A percentile compares a stretch with the other conserved stretches of the same genome.
These are phyloP conservation scores for Sericinus montela DNA, from an alignment of 2,888 invertebrate genomes.

Conservation along the genomic window DNA sequence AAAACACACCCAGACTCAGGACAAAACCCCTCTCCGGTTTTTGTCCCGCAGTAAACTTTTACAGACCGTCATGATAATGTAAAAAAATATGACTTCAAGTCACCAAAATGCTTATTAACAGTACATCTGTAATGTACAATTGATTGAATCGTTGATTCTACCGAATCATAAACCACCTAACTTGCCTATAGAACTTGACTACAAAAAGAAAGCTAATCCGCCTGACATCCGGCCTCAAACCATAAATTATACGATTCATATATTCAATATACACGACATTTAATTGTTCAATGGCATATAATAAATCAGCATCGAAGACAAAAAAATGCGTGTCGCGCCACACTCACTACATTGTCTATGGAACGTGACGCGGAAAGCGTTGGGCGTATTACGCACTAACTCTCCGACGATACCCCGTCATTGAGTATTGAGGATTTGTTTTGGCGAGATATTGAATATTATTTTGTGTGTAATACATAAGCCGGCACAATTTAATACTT, in stretches of 20 bases:
- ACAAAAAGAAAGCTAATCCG: conserved; percentile 2
- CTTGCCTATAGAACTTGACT: no score
- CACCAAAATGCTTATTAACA: no score
- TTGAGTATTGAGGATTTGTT: conserved; percentile 39
- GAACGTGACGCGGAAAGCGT: conserved; percentile 58
- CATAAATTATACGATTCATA: conserved; percentile 26
- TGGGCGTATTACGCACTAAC: conserved; percentile 51
- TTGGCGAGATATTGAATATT: conserved; percentile 33
- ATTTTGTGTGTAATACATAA: conserved; percentile 6
- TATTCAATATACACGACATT: conserved; percentile 15
- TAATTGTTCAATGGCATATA: conserved; percentile 24
- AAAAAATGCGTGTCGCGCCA: conserved; percentile 32
- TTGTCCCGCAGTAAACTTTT: no score
- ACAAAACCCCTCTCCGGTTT: no score
- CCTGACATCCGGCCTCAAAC: conserved; percentile 19
- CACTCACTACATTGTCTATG: conserved; percentile 38
- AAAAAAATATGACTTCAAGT: no score
- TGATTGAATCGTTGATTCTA: no score
- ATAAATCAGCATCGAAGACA: conserved; percentile 36
- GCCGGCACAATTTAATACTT: neutral
- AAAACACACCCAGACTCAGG: no score
- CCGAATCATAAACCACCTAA: no score
- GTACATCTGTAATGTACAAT: no score
- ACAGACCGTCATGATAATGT: no score
- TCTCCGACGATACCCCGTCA: conserved; percentile 33